Evolutionary conservation across 2,113 vertebrate genomes (phyloP).

Genomic region (Nothoprocta pentlandii): DNA sequence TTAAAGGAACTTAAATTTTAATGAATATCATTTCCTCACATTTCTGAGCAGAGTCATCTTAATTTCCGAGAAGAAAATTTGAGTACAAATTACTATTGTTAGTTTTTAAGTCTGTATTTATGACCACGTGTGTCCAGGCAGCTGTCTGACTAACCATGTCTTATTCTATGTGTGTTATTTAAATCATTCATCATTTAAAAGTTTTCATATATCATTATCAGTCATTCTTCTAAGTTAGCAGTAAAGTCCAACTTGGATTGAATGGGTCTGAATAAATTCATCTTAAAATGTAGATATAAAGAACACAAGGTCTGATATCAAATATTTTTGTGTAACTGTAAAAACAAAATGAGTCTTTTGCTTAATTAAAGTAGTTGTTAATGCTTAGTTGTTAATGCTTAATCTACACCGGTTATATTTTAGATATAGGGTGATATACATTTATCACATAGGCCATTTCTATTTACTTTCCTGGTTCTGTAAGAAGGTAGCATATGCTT

Average conservation of each 20-base stretch:
- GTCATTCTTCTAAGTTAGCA: background rate
- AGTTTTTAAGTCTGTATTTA: background rate
- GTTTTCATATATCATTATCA: background rate
- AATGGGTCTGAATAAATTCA: background rate
- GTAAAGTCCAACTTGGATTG: background rate
- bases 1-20: background rate
- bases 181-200: background rate
- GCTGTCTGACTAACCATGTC: background rate
- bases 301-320: background rate
- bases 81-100: background rate
- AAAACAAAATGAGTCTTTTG: background rate
- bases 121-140: background rate
- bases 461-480: background rate
- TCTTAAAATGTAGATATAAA: background rate
- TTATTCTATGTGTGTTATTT: background rate
- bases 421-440: background rate
- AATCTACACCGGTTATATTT: background rate
- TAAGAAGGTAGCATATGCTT: background rate
- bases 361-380: background rate
- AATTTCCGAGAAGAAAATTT: background rate
- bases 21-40: background rate
- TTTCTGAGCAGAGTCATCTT: background rate
- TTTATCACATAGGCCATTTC: rapidly evolving
- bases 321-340: background rate
- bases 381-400: rapidly evolving